Evolutionary conservation across 2,113 vertebrate genomes (phyloP).

Genomic region (Ardeotis arabs): DNA sequence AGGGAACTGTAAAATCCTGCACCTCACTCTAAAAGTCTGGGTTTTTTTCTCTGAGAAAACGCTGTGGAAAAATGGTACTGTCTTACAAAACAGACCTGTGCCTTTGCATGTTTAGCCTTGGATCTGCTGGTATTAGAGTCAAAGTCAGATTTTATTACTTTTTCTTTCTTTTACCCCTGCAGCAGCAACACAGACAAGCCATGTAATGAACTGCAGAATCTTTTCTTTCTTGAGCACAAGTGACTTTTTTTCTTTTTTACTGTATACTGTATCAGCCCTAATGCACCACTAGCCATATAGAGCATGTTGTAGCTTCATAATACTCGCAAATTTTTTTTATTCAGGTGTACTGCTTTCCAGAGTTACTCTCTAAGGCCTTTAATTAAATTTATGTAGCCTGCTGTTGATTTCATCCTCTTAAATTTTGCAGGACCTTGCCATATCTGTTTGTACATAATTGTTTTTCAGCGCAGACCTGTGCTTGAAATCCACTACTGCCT

Average conservation of each 20-base stretch:
- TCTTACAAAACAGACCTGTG: neutral
- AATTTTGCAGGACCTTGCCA: neutral
- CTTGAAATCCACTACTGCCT: neutral
- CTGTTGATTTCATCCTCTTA: neutral
- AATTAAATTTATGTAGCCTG: neutral
- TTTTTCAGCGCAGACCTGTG: neutral
- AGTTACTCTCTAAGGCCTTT: neutral
- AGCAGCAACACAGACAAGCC: constrained; percentile 34
- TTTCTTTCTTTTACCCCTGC: constrained; percentile 43
- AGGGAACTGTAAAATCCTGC: neutral
- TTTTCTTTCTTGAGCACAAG: constrained; percentile 11
- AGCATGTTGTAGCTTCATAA: neutral
- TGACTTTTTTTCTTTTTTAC: neutral
- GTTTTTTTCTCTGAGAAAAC: neutral
- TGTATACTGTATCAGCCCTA: neutral
- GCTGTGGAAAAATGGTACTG: neutral
- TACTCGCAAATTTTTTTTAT: neutral
- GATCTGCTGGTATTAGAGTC: constrained; percentile 39
- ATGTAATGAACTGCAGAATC: constrained; percentile 46
- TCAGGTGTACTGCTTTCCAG: neutral
- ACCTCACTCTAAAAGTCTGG: neutral
- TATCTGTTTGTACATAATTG: neutral
- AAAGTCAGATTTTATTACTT: constrained; percentile 56
- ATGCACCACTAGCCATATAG: neutral
- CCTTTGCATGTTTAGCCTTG: constrained; percentile 23